Conservation (phyloP, 2,888 invertebrate genomes). For the Patella depressa region DNA sequence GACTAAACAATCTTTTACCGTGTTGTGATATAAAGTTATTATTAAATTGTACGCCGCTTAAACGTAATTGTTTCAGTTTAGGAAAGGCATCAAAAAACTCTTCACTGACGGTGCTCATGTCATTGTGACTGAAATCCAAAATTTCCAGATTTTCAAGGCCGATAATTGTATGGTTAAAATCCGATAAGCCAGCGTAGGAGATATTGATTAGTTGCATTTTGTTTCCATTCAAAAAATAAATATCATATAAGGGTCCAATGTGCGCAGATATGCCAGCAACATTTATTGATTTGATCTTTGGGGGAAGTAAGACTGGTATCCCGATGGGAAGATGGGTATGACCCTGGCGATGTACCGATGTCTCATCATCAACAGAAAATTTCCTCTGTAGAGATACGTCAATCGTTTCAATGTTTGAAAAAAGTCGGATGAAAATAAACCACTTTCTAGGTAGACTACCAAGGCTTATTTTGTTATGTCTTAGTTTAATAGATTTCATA, state of each 20-base stretch:
- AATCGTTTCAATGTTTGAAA: no score
- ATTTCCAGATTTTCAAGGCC: not conserved
- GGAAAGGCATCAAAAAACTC: not conserved
- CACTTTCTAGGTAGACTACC: no score
- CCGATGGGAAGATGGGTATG: not conserved
- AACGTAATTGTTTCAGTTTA: not conserved
- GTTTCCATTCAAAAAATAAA: not conserved
- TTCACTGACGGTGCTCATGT: not conserved
- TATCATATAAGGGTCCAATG: not conserved
- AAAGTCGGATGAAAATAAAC: no score
- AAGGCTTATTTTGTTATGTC: no score
- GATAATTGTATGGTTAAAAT: not conserved
- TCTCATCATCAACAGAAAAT: no score
- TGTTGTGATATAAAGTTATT: not conserved
- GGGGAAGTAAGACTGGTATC: not conserved
- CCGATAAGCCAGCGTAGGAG: not conserved
- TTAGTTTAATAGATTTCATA: no score
- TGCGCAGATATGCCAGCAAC: not conserved
- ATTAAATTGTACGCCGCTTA: not conserved
- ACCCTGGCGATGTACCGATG: no score
- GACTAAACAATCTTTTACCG: not conserved
- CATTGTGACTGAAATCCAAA: not conserved
- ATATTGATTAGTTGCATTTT: not conserved
- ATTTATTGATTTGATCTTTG: not conserved
- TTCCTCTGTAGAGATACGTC: no score